Base-by-base conservation (phyloP, 2,888 invertebrate species). In the Lasioglossum leucozonium region DNA sequence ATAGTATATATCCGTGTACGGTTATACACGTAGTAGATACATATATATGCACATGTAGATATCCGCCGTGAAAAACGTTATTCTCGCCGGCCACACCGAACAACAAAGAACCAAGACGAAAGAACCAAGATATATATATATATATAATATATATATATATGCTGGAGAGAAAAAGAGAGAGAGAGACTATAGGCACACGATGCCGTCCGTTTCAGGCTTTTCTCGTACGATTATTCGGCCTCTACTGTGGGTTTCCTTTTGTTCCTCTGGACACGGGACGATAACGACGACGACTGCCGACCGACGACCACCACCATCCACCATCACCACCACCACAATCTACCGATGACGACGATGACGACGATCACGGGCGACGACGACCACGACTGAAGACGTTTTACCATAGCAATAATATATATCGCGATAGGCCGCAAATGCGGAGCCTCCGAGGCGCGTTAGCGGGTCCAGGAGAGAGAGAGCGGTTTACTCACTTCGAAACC, bases 401-500 rank as follows among this genome's bases (percentile, higher is more conserved):
- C n/a, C 30, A 42, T 6, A 34, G 34, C 26, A 44, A 42, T 71
- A 42, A 71, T 42, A 44, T 55, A 44, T 71, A 44, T 44, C 51
- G 47, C 73, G 37, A 77, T 77, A 69, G 37, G 40, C 51, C 40
- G 74, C 77, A 76, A 72, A 55, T 11, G n/a, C n/a, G 1, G 55
- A 22, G 67, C 75, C 69, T 58, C 69, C 74, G 74, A 87, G n/a
- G n/a, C 34, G 34, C 81, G 73, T 86, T 77, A 71, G 47, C 79
- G 77, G 79, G 71, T 58, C 62, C 72, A 42, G 58, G 58, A 79
- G 76, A 85, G 65, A 30, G 69, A 85, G 65, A 30, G 69, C 72
- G 76, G 73, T 69, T 55, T 90, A 98, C 98, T 98, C 96, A 98
- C 98, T 96, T 98, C 98, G 96, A 98, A 98, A 96, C 97, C 98